Evolutionary conservation across 2,113 vertebrate species (phyloP).

Genomic region (Xerus inauris): DNA sequence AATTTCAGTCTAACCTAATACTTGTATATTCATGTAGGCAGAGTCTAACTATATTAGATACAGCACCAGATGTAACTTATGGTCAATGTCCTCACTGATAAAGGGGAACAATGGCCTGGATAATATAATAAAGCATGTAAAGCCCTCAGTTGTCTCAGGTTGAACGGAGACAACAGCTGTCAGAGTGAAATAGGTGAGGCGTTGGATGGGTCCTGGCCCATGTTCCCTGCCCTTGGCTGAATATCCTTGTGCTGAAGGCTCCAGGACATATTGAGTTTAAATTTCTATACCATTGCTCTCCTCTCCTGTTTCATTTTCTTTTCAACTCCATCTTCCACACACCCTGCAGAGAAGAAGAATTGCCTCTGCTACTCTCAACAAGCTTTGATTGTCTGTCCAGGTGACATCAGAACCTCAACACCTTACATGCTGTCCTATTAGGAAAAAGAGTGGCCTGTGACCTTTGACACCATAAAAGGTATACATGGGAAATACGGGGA

Average conservation of each 20-base stretch:
- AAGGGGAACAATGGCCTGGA: background rate
- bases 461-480: background rate
- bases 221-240: background rate
- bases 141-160: background rate
- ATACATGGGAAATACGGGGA: background rate
- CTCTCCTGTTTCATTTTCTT: constrained; percentile 8
- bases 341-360: background rate
- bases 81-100: constrained; percentile 18
- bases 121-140: background rate
- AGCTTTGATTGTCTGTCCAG: background rate
- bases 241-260: background rate
- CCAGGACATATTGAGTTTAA: background rate
- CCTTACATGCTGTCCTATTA: background rate
- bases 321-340: background rate
- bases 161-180: constrained; percentile 24
- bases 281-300: background rate
- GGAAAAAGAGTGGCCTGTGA: background rate
- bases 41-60: constrained; percentile 24
- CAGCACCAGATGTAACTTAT: background rate
- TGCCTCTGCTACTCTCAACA: background rate
- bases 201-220: background rate
- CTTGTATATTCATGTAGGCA: background rate
- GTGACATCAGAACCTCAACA: background rate
- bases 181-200: background rate
- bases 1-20: background rate